These are phyloP conservation scores for Oscheius sp. DNA, from an alignment of 2,888 invertebrate genomes.

Conservation along the genomic window DNA sequence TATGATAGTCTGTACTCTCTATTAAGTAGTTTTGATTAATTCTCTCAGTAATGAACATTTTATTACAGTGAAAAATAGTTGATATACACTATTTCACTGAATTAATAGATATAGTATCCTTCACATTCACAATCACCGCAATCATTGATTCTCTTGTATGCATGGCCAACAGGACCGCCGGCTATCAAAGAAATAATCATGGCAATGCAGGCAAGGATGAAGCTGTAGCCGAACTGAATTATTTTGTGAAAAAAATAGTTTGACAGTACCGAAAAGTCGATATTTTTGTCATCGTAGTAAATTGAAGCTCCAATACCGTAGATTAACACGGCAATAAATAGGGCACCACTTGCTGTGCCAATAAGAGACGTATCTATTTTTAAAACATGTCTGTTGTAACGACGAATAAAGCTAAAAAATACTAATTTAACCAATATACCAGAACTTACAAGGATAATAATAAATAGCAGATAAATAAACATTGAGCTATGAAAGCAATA, in stretches of 20 bases:
- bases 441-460: conserved; percentile 1
- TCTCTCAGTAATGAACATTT: background rate
- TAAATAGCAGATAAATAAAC: background rate
- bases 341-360: background rate
- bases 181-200: background rate
- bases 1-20: too few species aligned
- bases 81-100: background rate
- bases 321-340: background rate
- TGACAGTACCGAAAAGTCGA: background rate
- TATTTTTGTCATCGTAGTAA: background rate
- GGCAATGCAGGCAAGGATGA: conserved; percentile 5
- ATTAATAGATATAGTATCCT: background rate
- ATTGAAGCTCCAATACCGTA: background rate
- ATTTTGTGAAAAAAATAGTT: background rate
- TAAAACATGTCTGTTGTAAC: background rate
- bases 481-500: background rate
- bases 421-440: background rate
- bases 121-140: conserved; percentile 24
- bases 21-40: background rate
- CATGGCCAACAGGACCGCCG: conserved; percentile 6
- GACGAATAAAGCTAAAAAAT: conserved; percentile 3
- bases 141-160: background rate
- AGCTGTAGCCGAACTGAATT: conserved; percentile 15
- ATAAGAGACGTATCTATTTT: background rate
- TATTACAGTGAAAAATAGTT: background rate